Evolutionary conservation across 2,888 invertebrate genomes (phyloP).

Genomic region (Tinea semifulvella): DNA sequence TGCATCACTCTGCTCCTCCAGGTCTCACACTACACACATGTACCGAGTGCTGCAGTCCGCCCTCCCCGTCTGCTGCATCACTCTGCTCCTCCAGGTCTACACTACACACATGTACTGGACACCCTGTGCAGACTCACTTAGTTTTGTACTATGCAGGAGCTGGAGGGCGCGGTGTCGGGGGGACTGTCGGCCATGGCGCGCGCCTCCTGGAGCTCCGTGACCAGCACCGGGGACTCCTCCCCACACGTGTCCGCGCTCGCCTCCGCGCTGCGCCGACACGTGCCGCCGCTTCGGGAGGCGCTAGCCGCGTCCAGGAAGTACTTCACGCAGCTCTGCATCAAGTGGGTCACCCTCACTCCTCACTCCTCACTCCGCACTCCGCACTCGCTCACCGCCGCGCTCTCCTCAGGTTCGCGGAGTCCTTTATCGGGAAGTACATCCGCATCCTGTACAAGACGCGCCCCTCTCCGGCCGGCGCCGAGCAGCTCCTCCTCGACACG

Average conservation of each 20-base stretch:
- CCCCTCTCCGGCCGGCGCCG: conserved; percentile 89
- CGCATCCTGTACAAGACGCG: conserved; percentile 91
- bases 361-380: background rate
- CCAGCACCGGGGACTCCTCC: conserved; percentile 97
- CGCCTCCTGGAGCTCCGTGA: conserved; percentile 92
- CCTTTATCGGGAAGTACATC: conserved; percentile 94
- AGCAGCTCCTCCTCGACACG: conserved; percentile 92
- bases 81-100: too few relatives aligned
- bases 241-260: conserved; percentile 92
- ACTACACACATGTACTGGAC: too few relatives aligned
- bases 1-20: too few relatives aligned
- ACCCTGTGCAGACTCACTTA: too few relatives aligned
- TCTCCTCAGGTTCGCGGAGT: conserved; percentile 88
- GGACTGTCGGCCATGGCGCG: conserved; percentile 93
- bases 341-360: background rate
- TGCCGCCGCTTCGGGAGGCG: conserved; percentile 90
- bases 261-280: conserved; percentile 83
- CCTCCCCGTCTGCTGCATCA: too few relatives aligned
- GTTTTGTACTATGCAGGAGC: conserved; percentile 87
- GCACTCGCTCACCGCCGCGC: background rate
- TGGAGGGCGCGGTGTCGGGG: conserved; percentile 94
- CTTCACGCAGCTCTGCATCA: conserved; percentile 79
- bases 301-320: conserved; percentile 93
- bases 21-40: too few relatives aligned
- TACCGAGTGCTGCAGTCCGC: too few relatives aligned